phyloP scores from a whole-genome alignment of 2,888 invertebrate genomes.

The Caenorhabditis uteleia region DNA sequence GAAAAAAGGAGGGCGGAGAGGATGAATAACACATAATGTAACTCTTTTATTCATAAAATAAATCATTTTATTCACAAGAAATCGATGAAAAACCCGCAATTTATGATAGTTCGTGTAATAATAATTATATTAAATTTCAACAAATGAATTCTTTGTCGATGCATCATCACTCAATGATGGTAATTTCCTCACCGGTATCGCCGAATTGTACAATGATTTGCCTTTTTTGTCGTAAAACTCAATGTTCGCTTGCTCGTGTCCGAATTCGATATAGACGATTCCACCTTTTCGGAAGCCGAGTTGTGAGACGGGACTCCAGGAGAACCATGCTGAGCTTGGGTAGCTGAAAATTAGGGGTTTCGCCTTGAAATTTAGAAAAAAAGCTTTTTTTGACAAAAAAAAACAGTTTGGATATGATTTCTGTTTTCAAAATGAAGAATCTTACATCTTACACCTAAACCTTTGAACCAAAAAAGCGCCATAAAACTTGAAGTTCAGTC shows the following conservation, averaged over 20 bases:
- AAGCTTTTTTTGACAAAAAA: background rate
- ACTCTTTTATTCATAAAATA: too few species aligned
- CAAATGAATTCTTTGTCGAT: slow-evolving; percentile 9
- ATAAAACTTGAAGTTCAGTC: too few species aligned
- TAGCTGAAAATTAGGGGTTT: slow-evolving; percentile 65
- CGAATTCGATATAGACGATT: slow-evolving; percentile 64
- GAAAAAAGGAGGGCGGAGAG: too few species aligned
- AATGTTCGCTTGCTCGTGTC: slow-evolving; percentile 13
- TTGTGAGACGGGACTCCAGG: slow-evolving; percentile 60
- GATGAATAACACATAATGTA: too few species aligned
- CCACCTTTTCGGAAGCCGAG: slow-evolving; percentile 69
- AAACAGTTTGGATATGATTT: background rate
- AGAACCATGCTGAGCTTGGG: slow-evolving; percentile 56
- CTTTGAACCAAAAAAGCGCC: too few species aligned
- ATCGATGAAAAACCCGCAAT: background rate
- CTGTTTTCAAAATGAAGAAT: too few species aligned
- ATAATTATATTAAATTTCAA: slow-evolving; percentile 14
- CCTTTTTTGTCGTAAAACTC: slow-evolving; percentile 35
- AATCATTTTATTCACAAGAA: too few species aligned
- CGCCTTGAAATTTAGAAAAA: background rate
- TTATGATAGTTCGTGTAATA: too few species aligned
- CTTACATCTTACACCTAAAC: too few species aligned
- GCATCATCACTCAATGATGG: slow-evolving; percentile 1
- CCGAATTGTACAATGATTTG: slow-evolving; percentile 9
- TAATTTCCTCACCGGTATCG: slow-evolving; percentile 12